Conservation (phyloP, 2,113 vertebrate genomes). For the Siniperca chuatsi region DNA sequence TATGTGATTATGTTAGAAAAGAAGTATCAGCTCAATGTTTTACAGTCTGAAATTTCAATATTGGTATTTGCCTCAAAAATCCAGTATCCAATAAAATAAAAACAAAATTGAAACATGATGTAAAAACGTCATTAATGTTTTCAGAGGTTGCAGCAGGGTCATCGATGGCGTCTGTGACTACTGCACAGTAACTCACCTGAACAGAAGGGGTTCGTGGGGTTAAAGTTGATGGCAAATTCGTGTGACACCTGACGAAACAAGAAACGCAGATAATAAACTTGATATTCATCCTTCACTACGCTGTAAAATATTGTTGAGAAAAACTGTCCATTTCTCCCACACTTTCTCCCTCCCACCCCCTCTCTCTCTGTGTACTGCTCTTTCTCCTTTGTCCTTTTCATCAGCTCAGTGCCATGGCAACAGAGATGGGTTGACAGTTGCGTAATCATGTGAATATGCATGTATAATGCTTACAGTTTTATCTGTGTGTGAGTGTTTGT, state of each 20-base stretch:
- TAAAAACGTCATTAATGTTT: background rate
- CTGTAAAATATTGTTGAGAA: conserved; percentile 49
- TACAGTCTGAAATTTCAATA: background rate
- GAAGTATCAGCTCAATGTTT: background rate
- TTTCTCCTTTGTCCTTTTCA: conserved; percentile 82
- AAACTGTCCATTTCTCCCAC: conserved; percentile 55
- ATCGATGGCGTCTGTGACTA: background rate
- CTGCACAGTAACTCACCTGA: conserved; percentile 86
- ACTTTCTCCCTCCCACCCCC: conserved; percentile 44
- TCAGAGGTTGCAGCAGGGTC: background rate
- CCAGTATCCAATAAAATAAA: background rate
- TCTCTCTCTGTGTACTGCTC: conserved; percentile 31
- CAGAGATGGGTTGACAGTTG: conserved; percentile 86
- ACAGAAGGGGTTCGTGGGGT: conserved; percentile 97
- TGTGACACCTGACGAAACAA: conserved; percentile 92
- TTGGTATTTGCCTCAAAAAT: background rate
- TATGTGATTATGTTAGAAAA: background rate
- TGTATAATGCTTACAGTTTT: conserved; percentile 72
- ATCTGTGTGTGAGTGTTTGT: conserved; percentile 50
- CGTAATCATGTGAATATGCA: conserved; percentile 84
- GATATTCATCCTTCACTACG: background rate
- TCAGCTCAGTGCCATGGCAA: conserved; percentile 85
- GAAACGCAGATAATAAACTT: conserved; percentile 25
- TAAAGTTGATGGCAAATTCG: conserved; percentile 99
- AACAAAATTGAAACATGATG: background rate